A percentile compares a stretch with the other conserved stretches of the same genome.
phyloP scores from a whole-genome alignment of 2,113 vertebrate genomes.

The Cynoglossus semilaevis region DNA sequence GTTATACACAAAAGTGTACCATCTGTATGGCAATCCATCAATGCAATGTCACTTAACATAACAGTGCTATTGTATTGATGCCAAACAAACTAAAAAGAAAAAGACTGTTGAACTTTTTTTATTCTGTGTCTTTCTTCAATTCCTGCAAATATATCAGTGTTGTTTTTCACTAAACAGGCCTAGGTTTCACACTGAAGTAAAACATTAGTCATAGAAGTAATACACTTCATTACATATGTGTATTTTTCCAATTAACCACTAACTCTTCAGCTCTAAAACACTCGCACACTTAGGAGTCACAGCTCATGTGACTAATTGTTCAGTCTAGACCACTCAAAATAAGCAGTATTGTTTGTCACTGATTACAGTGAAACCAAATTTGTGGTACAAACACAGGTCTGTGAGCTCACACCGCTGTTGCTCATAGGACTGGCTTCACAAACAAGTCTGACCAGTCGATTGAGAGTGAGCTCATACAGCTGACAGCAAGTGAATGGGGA shows the following conservation, averaged over 20 bases:
- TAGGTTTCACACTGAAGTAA: too few species aligned
- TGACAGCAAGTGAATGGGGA: background rate
- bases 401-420: conserved; percentile 2
- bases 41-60: background rate
- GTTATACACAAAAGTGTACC: background rate
- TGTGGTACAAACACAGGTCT: background rate
- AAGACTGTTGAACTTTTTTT: too few species aligned
- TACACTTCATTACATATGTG: too few species aligned
- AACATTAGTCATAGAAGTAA: too few species aligned
- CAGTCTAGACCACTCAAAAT: background rate
- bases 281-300: background rate
- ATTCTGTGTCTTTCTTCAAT: too few species aligned
- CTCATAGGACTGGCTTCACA: background rate
- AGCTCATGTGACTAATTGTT: background rate
- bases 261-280: too few species aligned
- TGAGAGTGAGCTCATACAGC: conserved; percentile 9
- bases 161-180: too few species aligned
- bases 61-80: background rate
- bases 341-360: conserved; percentile 4
- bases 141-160: too few species aligned
- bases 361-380: background rate
- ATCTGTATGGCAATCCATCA: background rate
- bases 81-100: too few species aligned
- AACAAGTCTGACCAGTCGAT: conserved; percentile 38
- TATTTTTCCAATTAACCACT: too few species aligned